Percentiles rank a stretch among this genome's conserved stretches.
These are phyloP conservation scores for Tringa solitaria DNA, from an alignment of 2,113 vertebrate genomes.

Conservation along the genomic window DNA sequence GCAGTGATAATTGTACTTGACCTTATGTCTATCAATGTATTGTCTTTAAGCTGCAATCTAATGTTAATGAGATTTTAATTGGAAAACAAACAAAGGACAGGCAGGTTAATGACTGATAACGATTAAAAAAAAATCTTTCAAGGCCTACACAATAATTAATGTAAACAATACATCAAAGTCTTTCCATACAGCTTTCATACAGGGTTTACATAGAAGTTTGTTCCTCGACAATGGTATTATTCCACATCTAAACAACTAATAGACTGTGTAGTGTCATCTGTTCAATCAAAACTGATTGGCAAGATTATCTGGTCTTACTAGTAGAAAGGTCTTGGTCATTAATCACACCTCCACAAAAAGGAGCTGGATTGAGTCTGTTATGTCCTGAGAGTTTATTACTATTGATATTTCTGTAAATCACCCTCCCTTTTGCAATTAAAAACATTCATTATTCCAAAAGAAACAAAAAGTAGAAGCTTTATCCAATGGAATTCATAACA, in stretches of 20 bases:
- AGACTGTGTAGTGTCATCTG: constrained; percentile 28
- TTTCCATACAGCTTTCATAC: constrained; percentile 29
- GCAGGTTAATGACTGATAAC: constrained; percentile 25
- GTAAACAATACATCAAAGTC: constrained; percentile 60
- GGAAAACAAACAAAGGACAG: constrained; percentile 33
- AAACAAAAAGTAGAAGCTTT: neutral
- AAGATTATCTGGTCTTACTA: constrained; percentile 33
- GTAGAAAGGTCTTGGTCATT: constrained; percentile 57
- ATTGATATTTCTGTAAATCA: neutral
- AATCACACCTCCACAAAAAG: constrained; percentile 59
- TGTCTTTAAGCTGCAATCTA: neutral
- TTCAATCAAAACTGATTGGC: constrained; percentile 63
- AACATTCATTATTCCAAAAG: neutral
- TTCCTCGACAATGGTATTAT: constrained; percentile 61
- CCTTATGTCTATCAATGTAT: neutral
- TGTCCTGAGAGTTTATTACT: neutral
- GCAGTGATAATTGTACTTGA: neutral
- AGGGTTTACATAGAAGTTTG: constrained; percentile 1
- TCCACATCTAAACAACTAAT: constrained; percentile 62
- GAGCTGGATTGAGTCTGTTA: neutral
- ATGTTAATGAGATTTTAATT: constrained; percentile 46
- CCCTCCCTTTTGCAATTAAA: neutral
- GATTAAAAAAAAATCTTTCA: neutral
- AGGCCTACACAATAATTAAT: constrained; percentile 18
- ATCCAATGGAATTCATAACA: neutral